Percentiles rank a stretch among this genome's conserved stretches.
These are phyloP conservation scores for Liasis olivaceus DNA, from an alignment of 2,797 vertebrate species.

Conservation along the genomic window DNA sequence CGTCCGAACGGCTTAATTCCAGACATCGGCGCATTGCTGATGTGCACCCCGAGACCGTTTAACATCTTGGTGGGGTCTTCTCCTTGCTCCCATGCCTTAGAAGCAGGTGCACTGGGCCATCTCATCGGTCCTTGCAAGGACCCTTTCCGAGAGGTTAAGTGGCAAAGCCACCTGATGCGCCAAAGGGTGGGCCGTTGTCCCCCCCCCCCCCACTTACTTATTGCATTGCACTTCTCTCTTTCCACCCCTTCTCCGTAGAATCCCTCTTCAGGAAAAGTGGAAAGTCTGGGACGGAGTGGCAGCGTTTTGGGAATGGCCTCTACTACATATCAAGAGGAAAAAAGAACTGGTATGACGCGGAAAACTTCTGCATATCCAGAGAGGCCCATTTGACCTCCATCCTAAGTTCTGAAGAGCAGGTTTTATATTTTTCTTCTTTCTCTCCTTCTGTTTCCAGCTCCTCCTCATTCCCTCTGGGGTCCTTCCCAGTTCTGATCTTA, in stretches of 20 bases:
- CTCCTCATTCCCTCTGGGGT: background rate
- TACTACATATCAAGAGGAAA: slow-evolving; percentile 26
- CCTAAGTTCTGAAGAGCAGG: slow-evolving; percentile 44
- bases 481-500: too few relatives aligned
- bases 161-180: background rate
- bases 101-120: rapidly evolving
- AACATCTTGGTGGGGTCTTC: background rate
- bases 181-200: too few relatives aligned
- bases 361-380: slow-evolving; percentile 26
- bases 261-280: background rate
- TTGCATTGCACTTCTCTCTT: background rate
- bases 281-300: slow-evolving; percentile 10
- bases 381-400: slow-evolving; percentile 39
- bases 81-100: background rate
- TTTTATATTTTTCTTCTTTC: background rate
- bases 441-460: too few relatives aligned
- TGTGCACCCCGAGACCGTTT: too few relatives aligned
- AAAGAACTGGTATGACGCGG: slow-evolving; percentile 14
- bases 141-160: too few relatives aligned
- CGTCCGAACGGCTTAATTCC: too few relatives aligned
- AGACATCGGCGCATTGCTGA: too few relatives aligned
- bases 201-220: background rate
- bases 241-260: background rate
- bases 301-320: slow-evolving; percentile 8
- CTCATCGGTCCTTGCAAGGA: background rate